A percentile compares a stretch with the other conserved stretches of the same genome.
Conservation (phyloP, 2,797 vertebrate species). For the Agapornis canus region DNA sequence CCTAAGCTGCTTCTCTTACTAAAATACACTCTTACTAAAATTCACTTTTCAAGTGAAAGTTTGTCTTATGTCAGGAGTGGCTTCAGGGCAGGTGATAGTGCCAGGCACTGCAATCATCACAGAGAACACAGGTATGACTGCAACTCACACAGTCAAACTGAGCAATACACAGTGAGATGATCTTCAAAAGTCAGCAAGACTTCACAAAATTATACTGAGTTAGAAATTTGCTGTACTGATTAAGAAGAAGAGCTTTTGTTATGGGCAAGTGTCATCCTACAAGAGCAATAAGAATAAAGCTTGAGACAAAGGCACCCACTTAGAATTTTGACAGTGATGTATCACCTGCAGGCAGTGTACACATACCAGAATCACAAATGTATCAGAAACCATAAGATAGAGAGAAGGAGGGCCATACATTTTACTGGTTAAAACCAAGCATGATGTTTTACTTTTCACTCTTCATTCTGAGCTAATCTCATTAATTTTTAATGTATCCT, state of each 20-base stretch:
- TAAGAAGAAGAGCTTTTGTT: neutral
- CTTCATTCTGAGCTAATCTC: neutral
- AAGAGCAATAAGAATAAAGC: neutral
- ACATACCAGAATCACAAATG: neutral
- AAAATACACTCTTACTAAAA: neutral
- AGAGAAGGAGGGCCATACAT: neutral
- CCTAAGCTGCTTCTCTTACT: neutral
- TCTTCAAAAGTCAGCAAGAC: neutral
- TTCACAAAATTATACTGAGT: neutral
- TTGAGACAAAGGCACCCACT: neutral
- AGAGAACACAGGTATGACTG: neutral
- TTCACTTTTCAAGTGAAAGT: neutral
- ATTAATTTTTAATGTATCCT: neutral
- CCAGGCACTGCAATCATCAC: neutral
- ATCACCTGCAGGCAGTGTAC: neutral
- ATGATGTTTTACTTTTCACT: neutral
- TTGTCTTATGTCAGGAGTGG: neutral
- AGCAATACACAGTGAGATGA: neutral
- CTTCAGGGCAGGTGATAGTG: neutral
- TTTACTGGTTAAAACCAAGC: neutral
- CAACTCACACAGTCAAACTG: neutral
- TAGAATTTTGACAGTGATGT: neutral
- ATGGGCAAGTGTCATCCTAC: neutral
- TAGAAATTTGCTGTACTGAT: neutral
- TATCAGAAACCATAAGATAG: neutral